These are phyloP conservation scores for Pelecanus crispus DNA, from an alignment of 2,113 vertebrate genomes.

Conservation along the genomic window DNA sequence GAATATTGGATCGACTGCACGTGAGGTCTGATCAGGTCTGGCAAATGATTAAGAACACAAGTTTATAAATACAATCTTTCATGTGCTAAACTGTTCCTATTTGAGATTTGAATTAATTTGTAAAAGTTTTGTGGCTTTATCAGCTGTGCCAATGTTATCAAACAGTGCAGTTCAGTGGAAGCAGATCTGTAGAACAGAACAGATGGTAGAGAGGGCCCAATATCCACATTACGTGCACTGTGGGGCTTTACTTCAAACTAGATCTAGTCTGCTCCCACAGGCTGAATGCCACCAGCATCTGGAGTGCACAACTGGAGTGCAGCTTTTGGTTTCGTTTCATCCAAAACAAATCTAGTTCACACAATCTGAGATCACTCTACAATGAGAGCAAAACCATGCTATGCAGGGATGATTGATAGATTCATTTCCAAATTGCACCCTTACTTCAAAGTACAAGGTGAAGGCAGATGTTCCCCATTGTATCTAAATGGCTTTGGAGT, in stretches of 20 bases:
- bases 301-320: neutral
- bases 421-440: neutral
- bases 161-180: neutral
- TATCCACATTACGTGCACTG: neutral
- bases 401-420: neutral
- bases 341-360: neutral
- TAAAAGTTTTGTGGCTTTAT: neutral
- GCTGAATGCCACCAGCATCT: neutral
- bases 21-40: neutral
- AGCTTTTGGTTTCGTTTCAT: neutral
- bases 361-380: neutral
- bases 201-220: slow-evolving; percentile 9
- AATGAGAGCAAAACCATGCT: neutral
- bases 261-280: neutral
- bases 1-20: neutral
- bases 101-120: neutral
- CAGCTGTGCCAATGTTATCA: neutral
- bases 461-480: neutral
- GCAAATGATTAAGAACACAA: neutral
- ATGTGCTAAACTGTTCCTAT: neutral
- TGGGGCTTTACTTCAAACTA: neutral
- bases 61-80: neutral
- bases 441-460: neutral
- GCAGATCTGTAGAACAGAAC: neutral
- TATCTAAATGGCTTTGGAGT: neutral